A percentile compares a stretch with the other conserved stretches of the same genome.
These are phyloP conservation scores for Actias luna DNA, from an alignment of 2,888 invertebrate genomes.

Conservation along the genomic window DNA sequence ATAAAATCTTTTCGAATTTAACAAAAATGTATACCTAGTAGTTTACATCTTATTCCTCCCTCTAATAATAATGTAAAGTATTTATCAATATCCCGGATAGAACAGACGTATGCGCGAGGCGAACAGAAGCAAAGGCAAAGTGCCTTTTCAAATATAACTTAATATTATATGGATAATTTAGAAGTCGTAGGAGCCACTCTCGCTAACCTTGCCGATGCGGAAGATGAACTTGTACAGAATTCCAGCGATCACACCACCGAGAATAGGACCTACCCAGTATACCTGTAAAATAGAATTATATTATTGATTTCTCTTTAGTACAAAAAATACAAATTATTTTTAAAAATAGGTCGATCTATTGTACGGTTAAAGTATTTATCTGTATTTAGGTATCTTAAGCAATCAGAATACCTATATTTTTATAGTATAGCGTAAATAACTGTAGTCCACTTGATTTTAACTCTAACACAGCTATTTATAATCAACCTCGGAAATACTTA, in stretches of 20 bases:
- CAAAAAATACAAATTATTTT: background rate
- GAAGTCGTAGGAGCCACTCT: slow-evolving; percentile 90
- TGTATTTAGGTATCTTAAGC: too few relatives aligned
- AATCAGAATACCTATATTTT: too few relatives aligned
- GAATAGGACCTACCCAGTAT: slow-evolving; percentile 93
- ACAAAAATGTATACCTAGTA: background rate
- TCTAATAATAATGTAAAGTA: background rate
- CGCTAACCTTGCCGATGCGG: slow-evolving; percentile 87
- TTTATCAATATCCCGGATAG: background rate
- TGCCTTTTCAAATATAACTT: slow-evolving; percentile 21
- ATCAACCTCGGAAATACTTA: too few relatives aligned
- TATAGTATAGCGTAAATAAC: too few relatives aligned
- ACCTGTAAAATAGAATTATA: slow-evolving; percentile 74
- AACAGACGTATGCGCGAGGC: slow-evolving; percentile 29
- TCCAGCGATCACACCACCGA: slow-evolving; percentile 88
- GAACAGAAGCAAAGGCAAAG: slow-evolving; percentile 15
- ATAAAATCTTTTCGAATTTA: too few relatives aligned
- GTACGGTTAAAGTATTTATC: too few relatives aligned
- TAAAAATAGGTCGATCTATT: too few relatives aligned
- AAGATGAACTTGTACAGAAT: slow-evolving; percentile 87
- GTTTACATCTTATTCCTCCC: background rate
- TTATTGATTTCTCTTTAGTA: background rate
- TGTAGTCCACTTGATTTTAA: too few relatives aligned
- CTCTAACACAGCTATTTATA: too few relatives aligned
- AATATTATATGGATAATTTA: slow-evolving; percentile 47